Percentiles rank a stretch among this genome's conserved stretches.
These are phyloP conservation scores for Stichodactyla helianthus DNA, from an alignment of 64 coral and sea anemone species.

Conservation along the genomic window DNA sequence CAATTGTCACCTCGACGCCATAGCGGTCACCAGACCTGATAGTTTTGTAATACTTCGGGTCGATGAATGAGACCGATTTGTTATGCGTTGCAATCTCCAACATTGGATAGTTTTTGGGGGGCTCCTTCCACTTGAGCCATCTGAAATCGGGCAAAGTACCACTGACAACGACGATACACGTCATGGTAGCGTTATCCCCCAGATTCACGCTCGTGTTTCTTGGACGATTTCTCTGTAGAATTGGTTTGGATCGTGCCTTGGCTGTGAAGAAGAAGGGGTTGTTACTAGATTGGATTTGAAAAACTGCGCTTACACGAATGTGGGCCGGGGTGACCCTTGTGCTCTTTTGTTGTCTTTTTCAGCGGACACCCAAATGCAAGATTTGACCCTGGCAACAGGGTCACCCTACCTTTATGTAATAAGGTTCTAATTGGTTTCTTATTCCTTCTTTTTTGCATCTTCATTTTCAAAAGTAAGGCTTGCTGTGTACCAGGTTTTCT, in stretches of 20 bases:
- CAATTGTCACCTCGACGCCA: slow-evolving; percentile 47
- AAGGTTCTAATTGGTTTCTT: too few relatives aligned
- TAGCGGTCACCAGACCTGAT: slow-evolving; percentile 33
- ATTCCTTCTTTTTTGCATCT: too few relatives aligned
- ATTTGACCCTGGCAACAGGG: too few relatives aligned
- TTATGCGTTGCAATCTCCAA: not conserved
- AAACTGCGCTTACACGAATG: too few relatives aligned
- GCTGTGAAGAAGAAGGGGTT: slow-evolving; percentile 32
- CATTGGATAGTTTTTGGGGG: slow-evolving; percentile 42
- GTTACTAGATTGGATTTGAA: not conserved
- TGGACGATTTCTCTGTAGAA: slow-evolving; percentile 63
- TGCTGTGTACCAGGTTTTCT: not conserved
- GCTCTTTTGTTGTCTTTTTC: too few relatives aligned
- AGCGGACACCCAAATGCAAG: too few relatives aligned
- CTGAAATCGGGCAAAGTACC: slow-evolving; percentile 87
- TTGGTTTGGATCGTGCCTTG: slow-evolving; percentile 61
- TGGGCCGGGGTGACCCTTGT: too few relatives aligned
- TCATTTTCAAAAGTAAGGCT: too few relatives aligned
- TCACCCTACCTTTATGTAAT: too few relatives aligned
- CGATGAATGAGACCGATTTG: slow-evolving; percentile 31
- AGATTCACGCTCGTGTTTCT: slow-evolving; percentile 58
- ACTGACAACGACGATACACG: slow-evolving; percentile 79
- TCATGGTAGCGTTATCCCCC: slow-evolving; percentile 62
- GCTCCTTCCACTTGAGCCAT: slow-evolving; percentile 84
- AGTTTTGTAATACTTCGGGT: slow-evolving; percentile 59